A percentile compares a stretch with the other conserved stretches of the same genome.
Conservation (phyloP, 2,797 vertebrate species). For the Halcyon smyrnensis region DNA sequence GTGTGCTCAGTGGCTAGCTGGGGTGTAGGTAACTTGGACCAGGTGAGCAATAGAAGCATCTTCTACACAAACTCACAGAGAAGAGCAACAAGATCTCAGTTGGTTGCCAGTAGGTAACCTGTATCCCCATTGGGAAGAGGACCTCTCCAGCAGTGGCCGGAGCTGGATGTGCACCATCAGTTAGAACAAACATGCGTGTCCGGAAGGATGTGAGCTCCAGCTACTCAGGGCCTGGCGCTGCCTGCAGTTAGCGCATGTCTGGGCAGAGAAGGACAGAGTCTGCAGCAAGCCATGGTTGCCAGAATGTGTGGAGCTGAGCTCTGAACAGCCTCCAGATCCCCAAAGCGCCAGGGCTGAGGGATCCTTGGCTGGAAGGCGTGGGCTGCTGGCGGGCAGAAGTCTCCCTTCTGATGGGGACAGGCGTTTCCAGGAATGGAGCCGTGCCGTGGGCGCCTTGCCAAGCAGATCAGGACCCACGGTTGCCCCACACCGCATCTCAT, state of each 20-base stretch:
- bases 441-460: rapidly evolving
- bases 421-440: rapidly evolving
- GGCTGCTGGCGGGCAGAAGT: background rate
- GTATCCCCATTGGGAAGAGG: background rate
- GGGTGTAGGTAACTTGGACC: background rate
- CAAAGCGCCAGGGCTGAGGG: rapidly evolving
- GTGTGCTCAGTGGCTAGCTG: background rate
- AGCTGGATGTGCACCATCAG: background rate
- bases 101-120: background rate
- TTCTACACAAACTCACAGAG: rapidly evolving
- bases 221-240: background rate
- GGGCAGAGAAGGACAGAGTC: background rate
- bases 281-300: background rate
- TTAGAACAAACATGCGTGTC: background rate
- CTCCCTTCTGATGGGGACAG: rapidly evolving
- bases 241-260: background rate
- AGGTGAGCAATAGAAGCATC: background rate
- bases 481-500: rapidly evolving
- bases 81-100: background rate
- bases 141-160: background rate
- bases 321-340: background rate
- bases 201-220: background rate
- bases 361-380: background rate
- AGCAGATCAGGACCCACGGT: background rate
- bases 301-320: rapidly evolving